Evolutionary conservation across 2,888 invertebrate genomes (phyloP).

Genomic region (Sycophila texana): DNA sequence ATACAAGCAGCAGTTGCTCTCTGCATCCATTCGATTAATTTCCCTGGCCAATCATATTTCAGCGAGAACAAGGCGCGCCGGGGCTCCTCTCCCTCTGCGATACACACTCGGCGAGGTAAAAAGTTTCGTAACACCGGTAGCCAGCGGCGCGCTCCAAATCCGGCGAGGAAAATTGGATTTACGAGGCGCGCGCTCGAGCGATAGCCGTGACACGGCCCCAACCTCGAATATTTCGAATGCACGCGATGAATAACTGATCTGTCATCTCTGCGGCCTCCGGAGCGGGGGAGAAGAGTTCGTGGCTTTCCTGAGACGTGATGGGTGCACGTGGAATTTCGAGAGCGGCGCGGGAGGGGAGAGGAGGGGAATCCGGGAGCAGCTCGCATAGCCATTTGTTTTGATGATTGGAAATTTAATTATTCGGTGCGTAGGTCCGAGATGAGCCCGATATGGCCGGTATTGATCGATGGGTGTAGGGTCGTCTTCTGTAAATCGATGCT

Average conservation of each 20-base stretch:
- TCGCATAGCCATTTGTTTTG: no score
- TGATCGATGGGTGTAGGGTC: no score
- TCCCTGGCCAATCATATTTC: conserved; percentile 39
- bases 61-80: conserved; percentile 6
- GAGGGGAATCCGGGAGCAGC: no score
- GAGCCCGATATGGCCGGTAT: no score
- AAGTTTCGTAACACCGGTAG: conserved; percentile 56
- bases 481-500: no score
- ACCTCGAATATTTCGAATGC: conserved; percentile 45
- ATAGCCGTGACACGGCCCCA: conserved; percentile 24
- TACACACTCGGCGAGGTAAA: conserved; percentile 18
- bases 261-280: conserved; percentile 17
- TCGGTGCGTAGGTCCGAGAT: no score
- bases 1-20: no score
- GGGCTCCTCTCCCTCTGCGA: neutral
- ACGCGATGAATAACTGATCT: conserved; percentile 52
- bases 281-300: neutral
- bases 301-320: no score
- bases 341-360: no score
- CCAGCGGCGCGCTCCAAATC: conserved; percentile 52
- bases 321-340: no score
- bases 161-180: conserved; percentile 55
- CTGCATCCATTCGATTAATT: conserved; percentile 49
- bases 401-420: no score
- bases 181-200: conserved; percentile 41